Evolutionary conservation across 92 coral and sea anemone genomes (phyloP).

Genomic region (Palythoa heliodiscus): DNA sequence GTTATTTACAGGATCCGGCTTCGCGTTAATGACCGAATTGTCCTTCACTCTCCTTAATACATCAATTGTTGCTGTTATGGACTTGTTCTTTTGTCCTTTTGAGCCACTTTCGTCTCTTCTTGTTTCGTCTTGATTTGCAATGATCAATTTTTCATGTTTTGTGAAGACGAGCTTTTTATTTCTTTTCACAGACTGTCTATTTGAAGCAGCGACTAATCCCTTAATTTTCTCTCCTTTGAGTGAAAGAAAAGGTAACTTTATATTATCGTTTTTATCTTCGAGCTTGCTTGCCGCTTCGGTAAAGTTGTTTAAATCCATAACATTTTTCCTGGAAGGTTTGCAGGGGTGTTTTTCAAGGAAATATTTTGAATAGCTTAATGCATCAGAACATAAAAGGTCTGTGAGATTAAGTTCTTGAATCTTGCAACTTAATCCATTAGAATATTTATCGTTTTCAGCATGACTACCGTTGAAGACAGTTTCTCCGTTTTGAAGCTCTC

Average conservation of each 20-base stretch:
- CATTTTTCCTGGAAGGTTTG: background rate
- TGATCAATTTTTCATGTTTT: background rate
- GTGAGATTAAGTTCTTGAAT: background rate
- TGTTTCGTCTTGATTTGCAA: background rate
- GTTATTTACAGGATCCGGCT: background rate
- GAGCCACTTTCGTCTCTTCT: background rate
- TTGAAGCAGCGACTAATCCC: background rate
- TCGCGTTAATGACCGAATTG: background rate
- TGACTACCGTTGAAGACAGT: background rate
- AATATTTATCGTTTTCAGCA: background rate
- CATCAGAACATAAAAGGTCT: too few relatives aligned
- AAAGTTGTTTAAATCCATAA: background rate
- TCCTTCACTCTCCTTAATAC: conserved; percentile 2
- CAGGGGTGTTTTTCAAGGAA: background rate
- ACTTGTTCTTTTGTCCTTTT: background rate
- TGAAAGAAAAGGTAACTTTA: background rate
- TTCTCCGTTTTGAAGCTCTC: background rate
- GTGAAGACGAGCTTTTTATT: background rate
- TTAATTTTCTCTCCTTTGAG: conserved; percentile 16
- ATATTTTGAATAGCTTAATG: background rate
- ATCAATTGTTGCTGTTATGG: conserved; percentile 13
- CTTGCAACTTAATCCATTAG: background rate
- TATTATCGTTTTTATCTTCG: background rate
- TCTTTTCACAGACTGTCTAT: background rate
- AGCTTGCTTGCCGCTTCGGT: background rate